Evolutionary conservation across 2,797 vertebrate genomes (phyloP).

Genomic region (Epinephelus coioides): DNA sequence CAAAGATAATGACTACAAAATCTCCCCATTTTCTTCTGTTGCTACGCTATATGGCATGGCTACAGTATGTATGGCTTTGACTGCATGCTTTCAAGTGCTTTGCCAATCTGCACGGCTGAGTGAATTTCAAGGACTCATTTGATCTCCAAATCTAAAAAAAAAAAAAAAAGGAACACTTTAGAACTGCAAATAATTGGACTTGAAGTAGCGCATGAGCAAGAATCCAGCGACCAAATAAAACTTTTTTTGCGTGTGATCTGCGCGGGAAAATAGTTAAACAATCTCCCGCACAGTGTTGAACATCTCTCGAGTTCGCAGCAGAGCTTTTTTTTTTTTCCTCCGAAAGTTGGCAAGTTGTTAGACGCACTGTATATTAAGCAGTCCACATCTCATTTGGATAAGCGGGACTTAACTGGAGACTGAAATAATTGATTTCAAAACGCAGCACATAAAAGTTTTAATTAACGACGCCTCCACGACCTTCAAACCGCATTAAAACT

Average conservation of each 20-base stretch:
- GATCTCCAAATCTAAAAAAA: conserved; percentile 69
- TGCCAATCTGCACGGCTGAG: conserved; percentile 70
- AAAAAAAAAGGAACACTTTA: conserved; percentile 30
- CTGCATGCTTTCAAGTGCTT: conserved; percentile 58
- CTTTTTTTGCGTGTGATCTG: conserved; percentile 35
- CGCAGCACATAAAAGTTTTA: conserved; percentile 79
- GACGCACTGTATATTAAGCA: conserved; percentile 54
- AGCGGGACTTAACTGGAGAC: conserved; percentile 66
- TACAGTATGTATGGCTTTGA: conserved; percentile 61
- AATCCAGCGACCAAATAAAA: conserved; percentile 46
- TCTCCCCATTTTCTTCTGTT: conserved; percentile 27
- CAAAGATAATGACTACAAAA: conserved; percentile 56
- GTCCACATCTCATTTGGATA: conserved; percentile 72
- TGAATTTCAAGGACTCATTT: conserved; percentile 76
- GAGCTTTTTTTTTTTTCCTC: conserved; percentile 31
- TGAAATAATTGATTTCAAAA: conserved; percentile 77
- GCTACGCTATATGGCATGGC: conserved; percentile 56
- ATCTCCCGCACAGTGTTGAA: conserved; percentile 56
- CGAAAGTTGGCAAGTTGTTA: conserved; percentile 68
- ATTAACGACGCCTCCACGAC: conserved; percentile 75
- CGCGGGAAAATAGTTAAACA: conserved; percentile 51
- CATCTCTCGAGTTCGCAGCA: conserved; percentile 58
- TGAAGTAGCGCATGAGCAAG: conserved; percentile 41
- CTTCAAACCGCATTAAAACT: conserved; percentile 78
- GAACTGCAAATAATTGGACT: conserved; percentile 66